Evolutionary conservation across 2,888 invertebrate species (phyloP).

Genomic region (Nasonia oneida): DNA sequence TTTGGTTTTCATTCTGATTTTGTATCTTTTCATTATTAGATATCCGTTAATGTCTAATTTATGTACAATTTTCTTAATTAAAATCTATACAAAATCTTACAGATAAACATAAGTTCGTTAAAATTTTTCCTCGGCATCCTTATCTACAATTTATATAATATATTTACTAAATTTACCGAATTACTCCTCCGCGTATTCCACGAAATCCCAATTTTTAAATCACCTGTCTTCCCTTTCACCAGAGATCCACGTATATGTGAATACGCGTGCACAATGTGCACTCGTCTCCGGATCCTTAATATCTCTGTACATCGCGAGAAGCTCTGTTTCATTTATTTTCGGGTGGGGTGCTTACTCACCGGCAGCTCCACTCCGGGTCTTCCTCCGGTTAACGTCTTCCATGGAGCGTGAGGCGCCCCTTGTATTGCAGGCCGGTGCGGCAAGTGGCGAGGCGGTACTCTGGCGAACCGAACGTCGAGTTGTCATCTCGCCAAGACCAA

Average conservation of each 20-base stretch:
- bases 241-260: conserved; percentile 2
- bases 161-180: neutral
- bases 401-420: conserved; percentile 77
- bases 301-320: neutral
- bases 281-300: neutral
- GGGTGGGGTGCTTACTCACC: conserved; percentile 73
- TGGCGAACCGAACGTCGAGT: conserved; percentile 77
- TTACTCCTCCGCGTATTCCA: neutral
- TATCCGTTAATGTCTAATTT: neutral
- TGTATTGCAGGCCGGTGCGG: conserved; percentile 78
- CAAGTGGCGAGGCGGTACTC: conserved; percentile 76
- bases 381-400: conserved; percentile 77
- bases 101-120: neutral
- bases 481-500: conserved; percentile 63
- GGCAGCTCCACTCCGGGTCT: conserved; percentile 78
- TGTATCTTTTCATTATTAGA: neutral
- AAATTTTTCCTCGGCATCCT: neutral
- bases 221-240: neutral
- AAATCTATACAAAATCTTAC: neutral
- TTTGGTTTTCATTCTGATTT: conserved; percentile 6
- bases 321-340: neutral
- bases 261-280: neutral
- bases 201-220: neutral
- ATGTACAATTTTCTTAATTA: conserved; percentile 16
- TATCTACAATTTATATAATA: neutral